Evolutionary conservation across 2,113 vertebrate species (phyloP).

Genomic region (Columbina picui): DNA sequence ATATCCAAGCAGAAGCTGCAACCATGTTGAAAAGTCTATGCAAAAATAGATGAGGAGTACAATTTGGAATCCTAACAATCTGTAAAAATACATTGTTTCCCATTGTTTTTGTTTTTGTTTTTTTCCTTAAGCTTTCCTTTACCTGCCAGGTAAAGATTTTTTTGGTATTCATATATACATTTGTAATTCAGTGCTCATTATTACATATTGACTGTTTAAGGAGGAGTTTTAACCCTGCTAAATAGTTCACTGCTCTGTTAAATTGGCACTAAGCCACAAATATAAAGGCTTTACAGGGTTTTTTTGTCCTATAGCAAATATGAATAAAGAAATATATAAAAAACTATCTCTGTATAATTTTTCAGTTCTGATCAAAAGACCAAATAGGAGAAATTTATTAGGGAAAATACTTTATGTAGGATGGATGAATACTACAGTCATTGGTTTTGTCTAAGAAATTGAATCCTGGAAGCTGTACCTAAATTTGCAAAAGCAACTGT

Average conservation of each 20-base stretch:
- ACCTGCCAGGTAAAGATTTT: neutral
- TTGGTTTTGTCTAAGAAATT: conserved; percentile 26
- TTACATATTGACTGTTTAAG: neutral
- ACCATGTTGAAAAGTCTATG: neutral
- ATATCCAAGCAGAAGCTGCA: neutral
- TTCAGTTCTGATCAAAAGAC: neutral
- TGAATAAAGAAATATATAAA: neutral
- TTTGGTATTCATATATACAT: neutral
- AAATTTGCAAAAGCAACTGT: conserved; percentile 48
- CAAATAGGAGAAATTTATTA: neutral
- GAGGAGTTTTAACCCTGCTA: neutral
- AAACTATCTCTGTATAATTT: neutral
- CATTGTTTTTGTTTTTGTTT: neutral
- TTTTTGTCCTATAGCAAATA: neutral
- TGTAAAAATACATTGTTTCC: neutral
- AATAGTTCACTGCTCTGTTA: neutral
- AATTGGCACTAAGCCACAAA: neutral
- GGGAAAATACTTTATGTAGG: neutral
- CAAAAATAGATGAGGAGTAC: neutral
- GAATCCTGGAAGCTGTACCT: conserved; percentile 29
- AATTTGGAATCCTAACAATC: neutral
- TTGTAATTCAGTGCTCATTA: neutral
- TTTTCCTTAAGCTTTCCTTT: neutral
- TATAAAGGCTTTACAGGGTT: neutral
- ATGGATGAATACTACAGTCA: conserved; percentile 40